phyloP scores from a whole-genome alignment of 2,797 vertebrate genomes.

The Mionectes olivaceus region DNA sequence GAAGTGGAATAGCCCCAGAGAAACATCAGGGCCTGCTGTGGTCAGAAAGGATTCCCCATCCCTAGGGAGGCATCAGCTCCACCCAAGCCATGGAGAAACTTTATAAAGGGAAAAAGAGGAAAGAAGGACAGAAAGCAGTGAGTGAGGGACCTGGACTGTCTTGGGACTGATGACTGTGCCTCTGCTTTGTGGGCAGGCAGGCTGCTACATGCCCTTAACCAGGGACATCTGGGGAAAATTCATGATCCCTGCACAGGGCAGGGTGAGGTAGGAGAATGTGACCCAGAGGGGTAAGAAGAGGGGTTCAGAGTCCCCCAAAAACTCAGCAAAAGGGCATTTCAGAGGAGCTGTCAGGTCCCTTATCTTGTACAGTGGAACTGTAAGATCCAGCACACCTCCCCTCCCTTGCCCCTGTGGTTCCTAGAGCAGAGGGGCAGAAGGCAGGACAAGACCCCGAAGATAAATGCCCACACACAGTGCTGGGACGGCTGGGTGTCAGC shows the following conservation, averaged over 20 bases:
- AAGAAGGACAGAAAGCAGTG: background rate
- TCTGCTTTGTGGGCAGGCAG: background rate
- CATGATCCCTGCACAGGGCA: background rate
- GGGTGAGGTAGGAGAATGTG: rapidly evolving
- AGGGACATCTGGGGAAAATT: background rate
- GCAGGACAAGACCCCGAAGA: background rate
- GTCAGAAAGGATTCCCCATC: rapidly evolving
- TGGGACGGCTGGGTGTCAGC: background rate
- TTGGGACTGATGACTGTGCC: rapidly evolving
- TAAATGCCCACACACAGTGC: background rate
- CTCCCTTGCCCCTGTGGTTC: background rate
- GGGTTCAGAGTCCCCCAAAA: background rate
- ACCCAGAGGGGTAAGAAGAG: background rate
- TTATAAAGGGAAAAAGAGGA: background rate
- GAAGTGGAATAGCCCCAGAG: rapidly evolving
- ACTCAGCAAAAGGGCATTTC: background rate
- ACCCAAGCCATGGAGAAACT: background rate
- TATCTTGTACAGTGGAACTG: background rate
- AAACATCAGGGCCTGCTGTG: background rate
- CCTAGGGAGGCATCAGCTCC: background rate
- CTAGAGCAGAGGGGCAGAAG: background rate
- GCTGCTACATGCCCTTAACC: background rate
- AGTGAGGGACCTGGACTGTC: background rate
- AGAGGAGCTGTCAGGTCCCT: background rate
- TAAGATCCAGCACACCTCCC: background rate